Evolutionary conservation across 2,888 invertebrate genomes (phyloP), one percentile per base, ranked within the genome.

Genomic region (Coenonympha arcania): DNA sequence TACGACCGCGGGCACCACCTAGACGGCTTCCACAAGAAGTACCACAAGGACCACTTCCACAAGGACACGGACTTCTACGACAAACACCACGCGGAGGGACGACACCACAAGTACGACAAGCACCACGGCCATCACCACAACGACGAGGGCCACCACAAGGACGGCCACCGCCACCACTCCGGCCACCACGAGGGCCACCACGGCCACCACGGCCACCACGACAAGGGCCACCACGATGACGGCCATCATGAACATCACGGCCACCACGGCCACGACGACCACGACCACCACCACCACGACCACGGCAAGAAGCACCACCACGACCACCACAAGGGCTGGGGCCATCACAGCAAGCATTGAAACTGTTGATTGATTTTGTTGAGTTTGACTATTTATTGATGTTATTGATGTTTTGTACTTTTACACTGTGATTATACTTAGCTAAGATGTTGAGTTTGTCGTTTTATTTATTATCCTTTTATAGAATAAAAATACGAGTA

Each of bases 41-140:
- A 92, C 64, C 93, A 94, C 76, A 95, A 95, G 72, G 94, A 95
- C 69, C 95, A 95, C 71, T 94, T 91, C 75, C 91, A 93, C 68
- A 95, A 95, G 75, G 92, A 94, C 66, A 93, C 94, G 72, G 93
- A 94, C 85, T 95, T 95, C 88, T 95, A 95, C 77, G 94, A 95
- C 63, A 94, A 95, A 70, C 91, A 91, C 68, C 93, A 95, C 76
- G 93, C 94, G 67, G 93, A 92, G 49, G 94, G 94, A 40, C 91
- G 93, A 67, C 93, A 94, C 70, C 90, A 91, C 71, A 95, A 94
- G 67, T 92, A 92, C 64, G 94, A 93, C 5, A 89, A 92, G 64
- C 91, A 91, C 70, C 91, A 94, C 71, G 90, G 90, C 50, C 91
- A 94, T 66, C 91, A 90, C 51, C 89, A 89, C 61, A 89, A 90